Conservation (phyloP, 2,888 invertebrate species). For the Brachyptera putata region DNA sequence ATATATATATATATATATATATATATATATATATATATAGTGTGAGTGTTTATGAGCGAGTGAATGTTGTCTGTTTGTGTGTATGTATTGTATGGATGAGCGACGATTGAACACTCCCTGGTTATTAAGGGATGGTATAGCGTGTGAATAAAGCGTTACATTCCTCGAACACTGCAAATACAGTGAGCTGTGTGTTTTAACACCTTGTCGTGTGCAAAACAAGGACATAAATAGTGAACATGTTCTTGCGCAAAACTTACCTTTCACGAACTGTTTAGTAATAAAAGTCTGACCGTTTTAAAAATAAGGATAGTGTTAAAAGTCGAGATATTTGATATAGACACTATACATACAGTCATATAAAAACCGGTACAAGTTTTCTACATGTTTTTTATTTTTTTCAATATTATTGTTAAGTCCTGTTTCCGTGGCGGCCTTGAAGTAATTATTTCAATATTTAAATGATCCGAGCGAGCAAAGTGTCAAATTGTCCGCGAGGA, state of each 20-base stretch:
- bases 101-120: not conserved
- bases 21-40: too few relatives aligned
- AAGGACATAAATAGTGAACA: constrained; percentile 14
- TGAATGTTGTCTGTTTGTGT: too few relatives aligned
- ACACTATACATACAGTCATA: constrained; percentile 17
- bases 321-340: constrained; percentile 11
- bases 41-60: too few relatives aligned
- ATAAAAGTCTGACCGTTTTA: constrained; percentile 20
- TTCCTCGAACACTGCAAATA: constrained; percentile 35
- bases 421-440: constrained; percentile 17
- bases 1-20: too few relatives aligned
- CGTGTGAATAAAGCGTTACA: too few relatives aligned
- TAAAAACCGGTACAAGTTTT: constrained; percentile 26
- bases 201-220: constrained; percentile 45
- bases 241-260: constrained; percentile 9
- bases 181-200: constrained; percentile 19
- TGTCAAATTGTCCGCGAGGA: not conserved
- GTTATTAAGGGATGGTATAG: too few relatives aligned
- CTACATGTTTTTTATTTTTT: constrained; percentile 28
- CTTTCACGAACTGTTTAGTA: constrained; percentile 17
- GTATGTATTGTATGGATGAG: too few relatives aligned
- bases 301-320: constrained; percentile 18
- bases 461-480: not conserved
- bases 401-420: constrained; percentile 6
- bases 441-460: constrained; percentile 1